Conservation (phyloP, 2,113 vertebrate genomes). For the Dolichallabes microphthalmus region DNA sequence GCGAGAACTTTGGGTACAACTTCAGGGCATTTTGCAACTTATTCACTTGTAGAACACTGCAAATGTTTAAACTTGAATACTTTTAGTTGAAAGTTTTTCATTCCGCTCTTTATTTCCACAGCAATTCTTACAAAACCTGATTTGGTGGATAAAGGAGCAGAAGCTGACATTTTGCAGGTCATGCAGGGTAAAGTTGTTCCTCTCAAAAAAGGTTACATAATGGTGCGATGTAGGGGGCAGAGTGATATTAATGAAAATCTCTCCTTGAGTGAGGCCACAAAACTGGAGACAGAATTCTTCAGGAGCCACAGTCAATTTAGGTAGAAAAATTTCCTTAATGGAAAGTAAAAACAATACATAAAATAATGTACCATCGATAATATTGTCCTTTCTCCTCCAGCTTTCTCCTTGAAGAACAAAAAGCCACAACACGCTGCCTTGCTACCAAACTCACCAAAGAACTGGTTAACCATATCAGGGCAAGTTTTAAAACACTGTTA, state of each 20-base stretch:
- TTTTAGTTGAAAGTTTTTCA: not conserved
- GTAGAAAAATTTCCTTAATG: conserved; percentile 43
- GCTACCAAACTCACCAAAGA: conserved; percentile 54
- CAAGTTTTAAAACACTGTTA: conserved; percentile 4
- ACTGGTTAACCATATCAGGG: conserved; percentile 56
- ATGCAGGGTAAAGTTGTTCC: conserved; percentile 65
- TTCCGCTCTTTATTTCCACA: conserved; percentile 45
- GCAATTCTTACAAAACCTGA: conserved; percentile 82
- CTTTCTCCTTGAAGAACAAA: conserved; percentile 54
- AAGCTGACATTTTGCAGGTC: conserved; percentile 65
- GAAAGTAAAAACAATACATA: not conserved
- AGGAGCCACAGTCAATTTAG: conserved; percentile 69
- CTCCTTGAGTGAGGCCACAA: conserved; percentile 65
- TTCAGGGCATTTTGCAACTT: not conserved
- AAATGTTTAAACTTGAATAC: no score
- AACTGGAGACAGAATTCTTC: conserved; percentile 74
- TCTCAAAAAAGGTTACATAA: conserved; percentile 81
- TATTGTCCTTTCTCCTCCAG: conserved; percentile 28
- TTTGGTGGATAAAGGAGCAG: conserved; percentile 76
- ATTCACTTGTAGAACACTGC: not conserved
- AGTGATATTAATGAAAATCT: conserved; percentile 61
- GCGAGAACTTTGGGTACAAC: conserved; percentile 78
- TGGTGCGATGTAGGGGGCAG: conserved; percentile 80
- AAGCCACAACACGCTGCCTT: conserved; percentile 53
- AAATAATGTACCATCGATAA: not conserved